phyloP scores from a whole-genome alignment of 2,113 vertebrate species.

The Phalacrocorax carbo region DNA sequence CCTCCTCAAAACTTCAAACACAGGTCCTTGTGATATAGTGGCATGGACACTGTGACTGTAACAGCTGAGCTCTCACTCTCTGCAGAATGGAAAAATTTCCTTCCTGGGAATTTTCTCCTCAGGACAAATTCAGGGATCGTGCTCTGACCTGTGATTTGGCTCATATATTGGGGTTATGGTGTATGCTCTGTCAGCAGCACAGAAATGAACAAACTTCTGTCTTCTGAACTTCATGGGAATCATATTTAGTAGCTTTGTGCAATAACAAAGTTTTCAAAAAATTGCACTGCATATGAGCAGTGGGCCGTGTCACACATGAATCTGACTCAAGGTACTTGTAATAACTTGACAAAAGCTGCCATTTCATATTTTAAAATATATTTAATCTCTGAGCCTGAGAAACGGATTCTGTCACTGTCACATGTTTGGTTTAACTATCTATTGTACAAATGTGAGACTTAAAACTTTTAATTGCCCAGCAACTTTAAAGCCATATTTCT shows the following conservation, averaged over 20 bases:
- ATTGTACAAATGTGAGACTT: background rate
- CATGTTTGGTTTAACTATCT: background rate
- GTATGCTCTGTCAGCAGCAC: background rate
- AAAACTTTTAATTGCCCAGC: background rate
- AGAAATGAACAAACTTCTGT: background rate
- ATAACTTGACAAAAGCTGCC: background rate
- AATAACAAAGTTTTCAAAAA: background rate
- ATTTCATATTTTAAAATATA: background rate
- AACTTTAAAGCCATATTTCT: background rate
- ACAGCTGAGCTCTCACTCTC: background rate
- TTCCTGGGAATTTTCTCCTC: background rate
- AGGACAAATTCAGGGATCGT: background rate
- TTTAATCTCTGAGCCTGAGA: conserved; percentile 22
- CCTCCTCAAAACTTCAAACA: background rate
- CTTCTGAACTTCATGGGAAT: background rate
- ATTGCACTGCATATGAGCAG: background rate
- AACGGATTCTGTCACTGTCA: background rate
- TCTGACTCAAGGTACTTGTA: background rate
- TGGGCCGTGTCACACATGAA: background rate
- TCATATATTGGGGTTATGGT: background rate
- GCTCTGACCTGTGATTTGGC: background rate
- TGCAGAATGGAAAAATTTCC: background rate
- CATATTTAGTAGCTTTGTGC: background rate
- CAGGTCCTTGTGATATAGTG: background rate
- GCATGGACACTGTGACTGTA: background rate